Evolutionary conservation across 2,797 vertebrate species (phyloP).

Genomic region (Trachops cirrhosus): DNA sequence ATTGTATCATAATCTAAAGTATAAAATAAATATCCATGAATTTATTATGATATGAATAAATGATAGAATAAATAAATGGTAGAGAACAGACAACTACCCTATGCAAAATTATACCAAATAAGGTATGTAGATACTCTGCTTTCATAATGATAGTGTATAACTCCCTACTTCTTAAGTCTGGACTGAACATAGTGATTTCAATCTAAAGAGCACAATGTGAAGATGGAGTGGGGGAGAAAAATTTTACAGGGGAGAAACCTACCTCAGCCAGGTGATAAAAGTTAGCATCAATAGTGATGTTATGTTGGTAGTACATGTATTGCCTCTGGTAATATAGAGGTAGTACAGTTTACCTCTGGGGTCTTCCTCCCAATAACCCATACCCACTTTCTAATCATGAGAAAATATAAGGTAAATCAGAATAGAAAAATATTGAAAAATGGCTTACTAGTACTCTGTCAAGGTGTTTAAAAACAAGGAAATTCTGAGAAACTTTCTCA

Average conservation of each 20-base stretch:
- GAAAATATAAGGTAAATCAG: not conserved
- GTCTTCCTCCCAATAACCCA: not conserved
- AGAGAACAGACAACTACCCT: not conserved
- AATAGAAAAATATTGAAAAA: not conserved
- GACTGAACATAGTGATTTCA: not conserved
- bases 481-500: not conserved
- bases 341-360: not conserved
- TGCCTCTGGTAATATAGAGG: too few species aligned
- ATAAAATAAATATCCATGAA: not conserved
- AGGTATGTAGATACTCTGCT: not conserved
- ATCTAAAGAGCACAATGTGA: not conserved
- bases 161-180: not conserved
- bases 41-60: not conserved
- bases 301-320: not conserved
- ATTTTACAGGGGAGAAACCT: not conserved
- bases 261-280: not conserved
- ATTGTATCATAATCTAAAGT: not conserved
- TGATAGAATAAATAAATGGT: not conserved
- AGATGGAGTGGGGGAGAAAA: not conserved
- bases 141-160: not conserved
- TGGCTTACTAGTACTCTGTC: not conserved
- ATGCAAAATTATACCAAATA: not conserved
- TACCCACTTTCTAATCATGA: not conserved
- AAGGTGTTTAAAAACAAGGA: not conserved
- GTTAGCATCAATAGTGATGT: not conserved